phyloP scores from a whole-genome alignment of 1,140 invertebrate species.

The Battus philenor region DNA sequence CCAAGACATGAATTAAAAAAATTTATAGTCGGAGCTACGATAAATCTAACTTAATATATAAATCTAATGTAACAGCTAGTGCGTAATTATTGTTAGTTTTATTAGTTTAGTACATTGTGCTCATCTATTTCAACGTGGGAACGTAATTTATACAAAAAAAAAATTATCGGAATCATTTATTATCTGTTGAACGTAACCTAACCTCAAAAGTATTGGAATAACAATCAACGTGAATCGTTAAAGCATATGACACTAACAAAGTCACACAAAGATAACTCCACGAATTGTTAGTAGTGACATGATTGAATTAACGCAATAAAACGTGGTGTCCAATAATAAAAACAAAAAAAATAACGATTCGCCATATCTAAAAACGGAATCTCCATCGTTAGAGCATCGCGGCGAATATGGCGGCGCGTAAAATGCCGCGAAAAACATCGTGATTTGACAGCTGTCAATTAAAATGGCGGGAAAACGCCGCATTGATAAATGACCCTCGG shows the following conservation, averaged over 20 bases:
- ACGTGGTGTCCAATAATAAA: conserved; percentile 18
- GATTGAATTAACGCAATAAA: conserved; percentile 19
- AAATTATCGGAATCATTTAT: too few species aligned
- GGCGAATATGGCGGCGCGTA: conserved; percentile 30
- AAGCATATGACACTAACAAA: conserved; percentile 13
- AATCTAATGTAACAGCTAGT: too few species aligned
- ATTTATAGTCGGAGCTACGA: too few species aligned
- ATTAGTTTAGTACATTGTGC: too few species aligned
- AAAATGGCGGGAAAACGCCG: conserved; percentile 31
- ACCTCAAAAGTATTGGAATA: too few species aligned
- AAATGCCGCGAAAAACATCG: conserved; percentile 52
- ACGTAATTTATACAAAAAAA: too few species aligned
- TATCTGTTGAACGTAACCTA: too few species aligned
- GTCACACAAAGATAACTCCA: conserved; percentile 14
- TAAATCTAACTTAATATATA: too few species aligned
- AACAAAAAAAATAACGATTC: conserved; percentile 20
- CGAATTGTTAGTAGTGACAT: conserved; percentile 10
- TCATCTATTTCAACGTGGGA: too few species aligned
- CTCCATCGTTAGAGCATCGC: conserved; percentile 53
- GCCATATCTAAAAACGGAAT: conserved; percentile 46
- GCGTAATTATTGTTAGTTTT: too few species aligned
- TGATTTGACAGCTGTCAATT: conserved; percentile 70
- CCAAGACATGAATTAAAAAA: too few species aligned
- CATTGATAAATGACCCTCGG: conserved; percentile 51
- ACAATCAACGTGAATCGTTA: too few species aligned